phyloP scores from a whole-genome alignment of 1,140 invertebrate genomes.

The Phocides pigmalion region DNA sequence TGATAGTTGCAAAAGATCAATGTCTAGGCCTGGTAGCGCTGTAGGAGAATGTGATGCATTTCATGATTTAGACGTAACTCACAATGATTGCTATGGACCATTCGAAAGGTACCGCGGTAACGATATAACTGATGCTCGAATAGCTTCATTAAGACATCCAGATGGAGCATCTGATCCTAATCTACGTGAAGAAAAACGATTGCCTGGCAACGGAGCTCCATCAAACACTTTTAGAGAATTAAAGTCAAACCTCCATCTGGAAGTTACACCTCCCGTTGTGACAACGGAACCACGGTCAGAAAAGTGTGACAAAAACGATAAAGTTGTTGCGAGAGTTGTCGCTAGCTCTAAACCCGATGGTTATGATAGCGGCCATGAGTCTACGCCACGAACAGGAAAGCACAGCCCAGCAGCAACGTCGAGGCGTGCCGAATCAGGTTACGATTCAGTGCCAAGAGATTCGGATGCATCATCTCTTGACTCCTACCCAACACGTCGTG shows the following conservation, averaged over 20 bases:
- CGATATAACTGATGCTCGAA: conserved; percentile 84
- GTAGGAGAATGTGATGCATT: conserved; percentile 71
- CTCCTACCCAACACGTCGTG: conserved; percentile 88
- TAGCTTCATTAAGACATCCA: conserved; percentile 92
- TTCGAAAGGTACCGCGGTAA: conserved; percentile 73
- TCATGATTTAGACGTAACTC: conserved; percentile 80
- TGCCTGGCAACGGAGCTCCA: conserved; percentile 88
- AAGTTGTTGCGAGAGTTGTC: conserved; percentile 68
- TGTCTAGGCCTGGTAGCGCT: conserved; percentile 88
- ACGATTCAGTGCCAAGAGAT: conserved; percentile 94
- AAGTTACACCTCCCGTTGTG: conserved; percentile 81
- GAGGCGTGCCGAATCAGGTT: conserved; percentile 92
- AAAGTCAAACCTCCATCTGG: conserved; percentile 84
- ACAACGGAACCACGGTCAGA: conserved; percentile 76
- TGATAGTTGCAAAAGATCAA: conserved; percentile 89
- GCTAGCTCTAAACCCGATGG: conserved; percentile 86
- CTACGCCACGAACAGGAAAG: conserved; percentile 90
- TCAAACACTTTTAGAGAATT: conserved; percentile 85
- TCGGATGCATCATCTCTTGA: conserved; percentile 93
- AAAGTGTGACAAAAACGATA: conserved; percentile 72
- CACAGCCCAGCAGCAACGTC: conserved; percentile 89
- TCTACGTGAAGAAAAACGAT: conserved; percentile 88
- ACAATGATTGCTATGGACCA: conserved; percentile 74
- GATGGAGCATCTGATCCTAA: conserved; percentile 96
- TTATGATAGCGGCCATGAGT: conserved; percentile 92